Evolutionary conservation across 1,140 invertebrate genomes (phyloP), one percentile per base, ranked within the genome.

Genomic region (Hylaeus anthracinus): DNA sequence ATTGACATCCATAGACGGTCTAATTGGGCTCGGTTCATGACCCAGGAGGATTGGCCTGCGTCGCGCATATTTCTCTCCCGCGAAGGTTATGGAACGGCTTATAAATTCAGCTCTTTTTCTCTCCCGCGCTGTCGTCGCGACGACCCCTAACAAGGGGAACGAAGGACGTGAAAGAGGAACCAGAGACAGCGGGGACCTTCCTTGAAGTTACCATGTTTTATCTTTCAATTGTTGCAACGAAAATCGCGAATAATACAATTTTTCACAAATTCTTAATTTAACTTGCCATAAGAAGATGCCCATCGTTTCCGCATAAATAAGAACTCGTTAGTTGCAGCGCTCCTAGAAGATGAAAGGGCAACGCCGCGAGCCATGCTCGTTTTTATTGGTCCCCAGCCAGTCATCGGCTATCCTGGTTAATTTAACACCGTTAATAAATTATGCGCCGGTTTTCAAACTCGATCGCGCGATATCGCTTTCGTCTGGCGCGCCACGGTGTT

Each of bases 371-470:
- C 53, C 79, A 63, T 45, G 45, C 39, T 72, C n/a, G 73, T 77
- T 74, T 82, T 77, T 83, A 86, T 86, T 76, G 84, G 84, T 87
- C 85, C 84, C 85, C 70, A 74, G 85, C 81, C 85, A 77, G 81
- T 86, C 85, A 72, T 87, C 84, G 81, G 63, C 58, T 56, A 81
- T 79, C 56, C 60, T 75, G 72, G 81, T 86, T 86, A 87, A 87
- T 87, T 87, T 83, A 83, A 70, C 72, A 72, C 73, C 63, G 84
- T 87, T 86, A 66, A 60, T 86, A 74, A 86, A 87, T 87, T 86
- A 87, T 81, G 76, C 81, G 69, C 14, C 56, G 76, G 85, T 56
- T 86, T 86, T 83, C 64, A 71, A 75, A 70, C 72, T 63, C 79
- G 65, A 75, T 74, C 79, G 71, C 45, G 71, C 71, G 79, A 84